Evolutionary conservation across 2,888 invertebrate species (phyloP).

Genomic region (Philaethria dido): DNA sequence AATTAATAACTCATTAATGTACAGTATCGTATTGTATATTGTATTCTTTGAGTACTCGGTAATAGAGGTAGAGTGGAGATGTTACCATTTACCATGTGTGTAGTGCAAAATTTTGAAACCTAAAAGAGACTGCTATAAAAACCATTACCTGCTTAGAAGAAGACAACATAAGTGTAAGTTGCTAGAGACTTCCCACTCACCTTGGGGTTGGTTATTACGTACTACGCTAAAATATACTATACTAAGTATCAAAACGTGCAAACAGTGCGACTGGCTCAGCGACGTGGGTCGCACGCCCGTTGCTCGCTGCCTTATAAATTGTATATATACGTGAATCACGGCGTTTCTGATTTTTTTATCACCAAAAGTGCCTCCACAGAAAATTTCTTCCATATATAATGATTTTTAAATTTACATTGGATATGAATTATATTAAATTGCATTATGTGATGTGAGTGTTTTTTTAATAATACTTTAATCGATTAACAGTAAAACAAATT

Average conservation of each 20-base stretch:
- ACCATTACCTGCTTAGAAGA: background rate
- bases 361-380: constrained; percentile 26
- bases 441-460: constrained; percentile 25
- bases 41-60: no score
- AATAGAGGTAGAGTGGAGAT: background rate
- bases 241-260: constrained; percentile 81
- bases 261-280: constrained; percentile 72
- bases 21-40: no score
- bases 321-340: constrained; percentile 22
- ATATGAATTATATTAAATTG: background rate
- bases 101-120: background rate
- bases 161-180: constrained; percentile 51
- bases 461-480: background rate
- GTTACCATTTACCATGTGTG: background rate
- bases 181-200: constrained; percentile 68
- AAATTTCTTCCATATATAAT: background rate
- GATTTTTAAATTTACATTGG: background rate
- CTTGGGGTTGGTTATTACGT: constrained; percentile 73
- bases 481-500: background rate
- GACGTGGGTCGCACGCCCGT: constrained; percentile 61
- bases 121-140: background rate
- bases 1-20: no score
- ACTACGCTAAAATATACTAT: constrained; percentile 62
- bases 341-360: background rate
- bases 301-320: constrained; percentile 10